Evolutionary conservation across 2,797 vertebrate genomes (phyloP), one percentile per base, ranked within the genome.

Genomic region (Syngnathus acus): DNA sequence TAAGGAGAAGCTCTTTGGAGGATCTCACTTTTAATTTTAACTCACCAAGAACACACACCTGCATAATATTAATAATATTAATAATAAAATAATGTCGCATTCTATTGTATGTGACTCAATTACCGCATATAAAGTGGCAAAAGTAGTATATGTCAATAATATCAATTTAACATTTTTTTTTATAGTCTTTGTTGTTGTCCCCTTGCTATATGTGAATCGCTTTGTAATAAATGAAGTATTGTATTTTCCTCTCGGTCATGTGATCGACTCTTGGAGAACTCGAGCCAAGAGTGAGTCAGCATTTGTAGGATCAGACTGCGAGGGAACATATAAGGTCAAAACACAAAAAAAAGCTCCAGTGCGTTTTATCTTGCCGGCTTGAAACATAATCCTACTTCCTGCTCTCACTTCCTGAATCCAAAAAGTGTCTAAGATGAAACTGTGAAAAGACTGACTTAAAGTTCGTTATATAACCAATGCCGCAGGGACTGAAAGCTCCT

Each of bases 221-320:
- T 32, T 32, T 32, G 32, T 32, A 32, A 32, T 32, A 32, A 32
- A 32, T 32, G 32, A 32, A 32, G 32, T 32, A 32, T 32, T 32
- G 3, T 2, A 51, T 51, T 51, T 51, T 51, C 50, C 21, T n/a
- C 50, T n/a, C 3, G n/a, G 2, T 53, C 9, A 23, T 21, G 50
- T 21, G n/a, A 53, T 5, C n/a, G 9, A 8, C n/a, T 21, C 21
- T 21, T 14, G 6, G 19, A 21, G 59, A 42, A 23, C 9, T 6
- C 13, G 39, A 42, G 59, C 39, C 55, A 65, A 64, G 67, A 78
- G 72, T 85, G 84, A 86, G 77, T 64, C 79, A 82, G 80, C 82
- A 62, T 76, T 79, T 76, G 69, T 77, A 65, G 57, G 64, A 65
- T 51, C 63, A 73, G 78, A 66, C 76, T 80, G 78, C 6, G 38